Conservation (phyloP, 2,797 vertebrate genomes). For the Tamandua tetradactyla region DNA sequence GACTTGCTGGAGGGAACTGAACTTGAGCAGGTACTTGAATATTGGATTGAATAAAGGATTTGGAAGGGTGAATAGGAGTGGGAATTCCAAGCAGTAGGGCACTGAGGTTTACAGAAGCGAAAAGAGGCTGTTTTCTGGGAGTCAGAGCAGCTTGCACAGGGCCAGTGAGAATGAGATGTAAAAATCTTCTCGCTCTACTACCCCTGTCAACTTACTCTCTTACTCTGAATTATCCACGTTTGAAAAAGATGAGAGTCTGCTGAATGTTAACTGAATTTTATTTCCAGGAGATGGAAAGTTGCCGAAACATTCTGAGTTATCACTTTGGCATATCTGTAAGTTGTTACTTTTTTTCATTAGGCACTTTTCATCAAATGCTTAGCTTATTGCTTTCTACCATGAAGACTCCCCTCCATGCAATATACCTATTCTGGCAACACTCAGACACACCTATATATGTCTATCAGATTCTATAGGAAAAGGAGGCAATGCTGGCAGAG, state of each 20-base stretch:
- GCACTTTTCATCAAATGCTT: background rate
- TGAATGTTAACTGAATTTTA: background rate
- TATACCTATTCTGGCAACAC: accelerated
- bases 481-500: background rate
- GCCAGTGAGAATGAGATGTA: accelerated
- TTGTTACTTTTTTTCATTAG: background rate
- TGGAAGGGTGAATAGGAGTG: accelerated
- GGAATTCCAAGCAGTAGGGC: accelerated
- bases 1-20: background rate
- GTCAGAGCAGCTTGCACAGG: background rate
- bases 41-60: no score
- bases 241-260: background rate
- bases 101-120: background rate
- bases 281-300: background rate
- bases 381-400: background rate
- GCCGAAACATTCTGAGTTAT: background rate
- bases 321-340: background rate
- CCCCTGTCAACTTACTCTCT: background rate
- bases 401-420: accelerated
- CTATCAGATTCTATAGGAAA: background rate
- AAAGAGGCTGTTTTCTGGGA: background rate
- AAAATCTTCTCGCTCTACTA: background rate
- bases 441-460: accelerated
- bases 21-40: no score
- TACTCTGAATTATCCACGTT: background rate